Evolutionary conservation across 2,113 vertebrate species (phyloP), one percentile per base, ranked within the genome.

Genomic region (Ceyx margarethae): DNA sequence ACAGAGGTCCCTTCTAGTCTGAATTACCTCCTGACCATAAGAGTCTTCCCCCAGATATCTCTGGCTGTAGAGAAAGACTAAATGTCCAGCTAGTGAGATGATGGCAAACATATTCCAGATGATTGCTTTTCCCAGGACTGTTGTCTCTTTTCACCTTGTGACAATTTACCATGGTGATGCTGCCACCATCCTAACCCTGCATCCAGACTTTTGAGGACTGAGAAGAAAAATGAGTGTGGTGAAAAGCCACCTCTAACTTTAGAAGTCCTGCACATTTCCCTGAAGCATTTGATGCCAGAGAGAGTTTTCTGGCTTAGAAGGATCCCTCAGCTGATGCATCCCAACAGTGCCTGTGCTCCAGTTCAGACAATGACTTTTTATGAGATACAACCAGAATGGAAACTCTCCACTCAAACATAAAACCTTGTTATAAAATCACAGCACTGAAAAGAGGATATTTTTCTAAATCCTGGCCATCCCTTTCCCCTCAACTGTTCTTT

Each of bases 91-190:
- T 21, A 15, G 2, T 13, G 29, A 61, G 50, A 10, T 1, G 28
- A 23, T n/a, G 35, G 16, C 42, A 31, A 19, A 37, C 31, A 5
- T 7, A 16, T 56, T 72, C 33, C 67, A 37, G 25, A 3, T 8
- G 23, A 61, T 67, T 57, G 11, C 28, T 85, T 50, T 58, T 3
- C 9, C 35, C 1, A 6, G 48, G 62, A 25, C 17, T 20, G 3
- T 12, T 7, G 6, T 37, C 5, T n/a, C 43, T 37, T 73, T 15
- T 50, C 65, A 67, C 7, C 21, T 12, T 16, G 20, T 28, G 25
- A 12, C 37, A 29, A 3, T 9, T 77, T 37, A 33, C 37, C 31
- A 18, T 0, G 0, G 50, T 0, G 0, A 57, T 57, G 28, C 20
- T 71, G 65, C 40, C 73, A 29, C 10, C 25, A 6, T 18, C 75